Evolutionary conservation across 2,113 vertebrate genomes (phyloP).

Genomic region (Rhabdomys dilectus): DNA sequence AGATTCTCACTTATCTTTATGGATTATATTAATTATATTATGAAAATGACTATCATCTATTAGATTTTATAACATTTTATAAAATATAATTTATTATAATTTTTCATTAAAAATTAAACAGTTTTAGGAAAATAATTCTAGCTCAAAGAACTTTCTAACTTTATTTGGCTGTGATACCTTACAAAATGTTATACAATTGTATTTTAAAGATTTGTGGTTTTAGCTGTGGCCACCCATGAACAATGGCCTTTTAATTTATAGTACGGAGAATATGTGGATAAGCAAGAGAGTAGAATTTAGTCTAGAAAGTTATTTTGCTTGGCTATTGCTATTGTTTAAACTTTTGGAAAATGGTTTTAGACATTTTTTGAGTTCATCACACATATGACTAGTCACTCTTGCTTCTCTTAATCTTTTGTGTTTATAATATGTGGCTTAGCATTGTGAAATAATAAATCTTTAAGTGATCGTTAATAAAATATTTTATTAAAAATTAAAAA

Average conservation of each 20-base stretch:
- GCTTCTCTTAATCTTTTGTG: neutral
- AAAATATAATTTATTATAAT: slow-evolving; percentile 48
- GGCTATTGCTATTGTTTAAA: slow-evolving; percentile 22
- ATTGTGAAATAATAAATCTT: slow-evolving; percentile 24
- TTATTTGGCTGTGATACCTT: slow-evolving; percentile 13
- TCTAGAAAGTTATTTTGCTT: slow-evolving; percentile 11
- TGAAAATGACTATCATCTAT: slow-evolving; percentile 18
- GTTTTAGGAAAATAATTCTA: slow-evolving; percentile 11
- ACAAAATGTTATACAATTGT: slow-evolving; percentile 12
- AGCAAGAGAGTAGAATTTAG: slow-evolving; percentile 52
- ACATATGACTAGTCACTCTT: neutral
- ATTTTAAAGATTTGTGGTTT: slow-evolving; percentile 52
- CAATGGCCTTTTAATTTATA: slow-evolving; percentile 45
- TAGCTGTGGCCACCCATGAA: neutral
- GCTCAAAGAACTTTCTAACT: slow-evolving; percentile 24
- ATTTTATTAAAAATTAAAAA: neutral
- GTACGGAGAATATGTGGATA: neutral
- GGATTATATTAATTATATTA: slow-evolving; percentile 48
- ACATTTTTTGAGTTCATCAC: slow-evolving; percentile 14
- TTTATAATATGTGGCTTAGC: neutral
- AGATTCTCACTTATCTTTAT: slow-evolving; percentile 45
- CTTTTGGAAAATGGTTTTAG: slow-evolving; percentile 28
- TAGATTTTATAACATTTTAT: slow-evolving; percentile 48
- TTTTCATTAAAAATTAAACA: neutral
- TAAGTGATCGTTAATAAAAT: slow-evolving; percentile 22